Conservation (phyloP, 1,140 invertebrate genomes). For the Pygmarrhopalites habei region DNA sequence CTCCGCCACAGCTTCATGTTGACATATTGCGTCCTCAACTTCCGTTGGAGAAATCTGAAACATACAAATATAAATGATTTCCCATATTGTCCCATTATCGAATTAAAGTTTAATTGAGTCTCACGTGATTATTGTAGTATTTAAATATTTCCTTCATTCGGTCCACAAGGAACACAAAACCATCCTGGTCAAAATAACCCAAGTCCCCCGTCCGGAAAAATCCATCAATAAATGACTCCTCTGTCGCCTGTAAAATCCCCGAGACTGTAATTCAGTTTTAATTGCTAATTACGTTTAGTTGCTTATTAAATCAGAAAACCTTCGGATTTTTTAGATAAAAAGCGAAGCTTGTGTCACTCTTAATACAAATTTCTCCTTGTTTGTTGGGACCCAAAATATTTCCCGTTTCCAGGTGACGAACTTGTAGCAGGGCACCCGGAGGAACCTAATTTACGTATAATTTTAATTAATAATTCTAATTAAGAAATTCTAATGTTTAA, state of each 20-base stretch:
- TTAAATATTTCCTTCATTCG: constrained; percentile 43
- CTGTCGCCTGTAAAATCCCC: too few species aligned
- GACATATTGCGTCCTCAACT: constrained; percentile 23
- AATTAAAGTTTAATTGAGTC: too few species aligned
- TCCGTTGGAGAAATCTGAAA: constrained; percentile 38
- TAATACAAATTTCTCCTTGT: constrained; percentile 25
- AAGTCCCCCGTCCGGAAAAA: constrained; percentile 4
- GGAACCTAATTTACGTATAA: not conserved
- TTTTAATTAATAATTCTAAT: too few species aligned
- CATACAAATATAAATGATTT: too few species aligned
- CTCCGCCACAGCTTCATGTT: constrained; percentile 22
- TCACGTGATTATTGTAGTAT: constrained; percentile 33
- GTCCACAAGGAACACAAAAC: constrained; percentile 41
- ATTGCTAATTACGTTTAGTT: too few species aligned
- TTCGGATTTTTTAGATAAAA: constrained; percentile 25
- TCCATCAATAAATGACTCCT: too few species aligned
- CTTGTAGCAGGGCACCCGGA: constrained; percentile 10
- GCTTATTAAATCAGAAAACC: too few species aligned
- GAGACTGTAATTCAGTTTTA: too few species aligned
- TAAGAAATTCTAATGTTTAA: too few species aligned
- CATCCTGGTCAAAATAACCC: constrained; percentile 40
- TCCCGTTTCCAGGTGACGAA: constrained; percentile 9
- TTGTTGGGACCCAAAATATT: constrained; percentile 12
- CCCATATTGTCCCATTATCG: too few species aligned
- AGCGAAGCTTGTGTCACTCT: constrained; percentile 8